These are phyloP conservation scores for Helicolenus hilgendorfi DNA, from an alignment of 2,797 vertebrate genomes.

Conservation along the genomic window DNA sequence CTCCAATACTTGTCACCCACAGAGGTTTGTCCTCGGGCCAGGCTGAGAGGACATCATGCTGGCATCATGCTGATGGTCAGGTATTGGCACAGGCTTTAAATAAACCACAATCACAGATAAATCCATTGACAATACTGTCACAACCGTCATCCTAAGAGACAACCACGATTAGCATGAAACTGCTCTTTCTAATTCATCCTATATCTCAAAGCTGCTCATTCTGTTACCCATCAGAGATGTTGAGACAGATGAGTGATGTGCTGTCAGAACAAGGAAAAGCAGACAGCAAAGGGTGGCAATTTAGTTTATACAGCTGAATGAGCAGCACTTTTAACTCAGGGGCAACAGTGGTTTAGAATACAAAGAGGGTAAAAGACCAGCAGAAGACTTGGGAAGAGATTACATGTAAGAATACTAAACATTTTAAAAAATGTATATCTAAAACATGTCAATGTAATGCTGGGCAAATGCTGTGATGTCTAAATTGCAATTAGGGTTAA, in stretches of 20 bases:
- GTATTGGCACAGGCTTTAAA: conserved; percentile 22
- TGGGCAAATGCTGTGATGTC: neutral
- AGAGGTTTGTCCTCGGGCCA: neutral
- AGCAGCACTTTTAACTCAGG: neutral
- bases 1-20: neutral
- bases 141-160: conserved; percentile 10
- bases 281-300: conserved; percentile 1
- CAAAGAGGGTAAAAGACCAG: neutral
- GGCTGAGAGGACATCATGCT: neutral
- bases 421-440: neutral
- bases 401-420: neutral
- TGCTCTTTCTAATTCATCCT: conserved; percentile 17
- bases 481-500: neutral
- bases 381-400: neutral
- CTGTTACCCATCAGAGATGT: neutral
- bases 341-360: neutral
- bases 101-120: conserved; percentile 3
- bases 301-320: conserved; percentile 8
- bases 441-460: neutral
- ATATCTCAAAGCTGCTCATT: conserved; percentile 4
- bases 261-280: conserved; percentile 34
- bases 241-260: conserved; percentile 41
- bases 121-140: conserved; percentile 27
- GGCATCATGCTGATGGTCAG: neutral
- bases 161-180: conserved; percentile 27